Conservation (phyloP, 2,797 vertebrate species). For the Phoxinus dragarum region DNA sequence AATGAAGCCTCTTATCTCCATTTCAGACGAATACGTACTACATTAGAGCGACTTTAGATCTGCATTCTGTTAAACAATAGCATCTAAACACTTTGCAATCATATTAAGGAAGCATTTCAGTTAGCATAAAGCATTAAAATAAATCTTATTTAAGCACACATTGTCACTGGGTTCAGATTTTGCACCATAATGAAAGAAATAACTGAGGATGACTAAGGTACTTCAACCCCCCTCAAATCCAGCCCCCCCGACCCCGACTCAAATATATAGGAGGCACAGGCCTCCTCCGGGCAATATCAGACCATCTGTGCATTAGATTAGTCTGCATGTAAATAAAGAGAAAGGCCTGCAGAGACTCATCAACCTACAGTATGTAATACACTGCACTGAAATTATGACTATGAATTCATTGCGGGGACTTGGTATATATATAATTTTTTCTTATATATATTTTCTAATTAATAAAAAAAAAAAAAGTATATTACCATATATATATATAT, state of each 20-base stretch:
- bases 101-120: background rate
- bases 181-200: constrained; percentile 26
- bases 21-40: constrained; percentile 18
- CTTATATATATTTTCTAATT: no score
- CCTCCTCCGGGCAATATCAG: constrained; percentile 50
- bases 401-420: background rate
- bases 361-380: background rate
- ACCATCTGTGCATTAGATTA: constrained; percentile 61
- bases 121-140: background rate
- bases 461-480: no score
- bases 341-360: constrained; percentile 4
- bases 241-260: background rate
- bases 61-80: constrained; percentile 30
- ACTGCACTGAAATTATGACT: background rate
- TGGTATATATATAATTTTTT: no score
- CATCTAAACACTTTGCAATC: constrained; percentile 1
- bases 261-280: constrained; percentile 20
- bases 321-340: constrained; percentile 56
- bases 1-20: constrained; percentile 43
- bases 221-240: constrained; percentile 11
- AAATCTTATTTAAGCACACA: background rate
- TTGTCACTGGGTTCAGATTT: background rate
- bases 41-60: constrained; percentile 24
- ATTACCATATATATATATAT: no score
- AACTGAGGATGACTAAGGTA: constrained; percentile 41